Base-by-base conservation (phyloP, 92 coral and sea anemone species). In the Actinostola sp. region DNA sequence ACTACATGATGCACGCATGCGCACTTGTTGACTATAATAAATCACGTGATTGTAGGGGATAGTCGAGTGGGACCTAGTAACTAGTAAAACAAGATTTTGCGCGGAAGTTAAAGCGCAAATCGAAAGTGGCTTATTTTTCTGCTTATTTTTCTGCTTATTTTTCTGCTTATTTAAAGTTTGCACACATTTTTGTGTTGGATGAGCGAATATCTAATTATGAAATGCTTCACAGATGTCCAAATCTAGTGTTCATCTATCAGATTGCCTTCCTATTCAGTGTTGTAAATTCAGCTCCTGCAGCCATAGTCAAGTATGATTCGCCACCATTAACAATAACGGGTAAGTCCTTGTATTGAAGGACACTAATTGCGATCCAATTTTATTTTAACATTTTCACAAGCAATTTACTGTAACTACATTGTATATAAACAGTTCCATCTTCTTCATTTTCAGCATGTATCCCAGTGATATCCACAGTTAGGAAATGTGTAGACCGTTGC, bases 21-120 rank as follows among this genome's bases (percentile, higher is more conserved):
- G 70, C 67, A 38, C 31, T 57, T 57, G 38, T 30, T 27, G 39
- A 27, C 21, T 29, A 19, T 42, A 39, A 12, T 2, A 45, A 43
- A 30, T 44, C 79, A 73, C 79, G 53, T 57, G 79, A 73, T 59
- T 67, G n/a, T 44, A 23, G 17, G 38, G 32, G 8, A 53, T 7
- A 20, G 43, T 17, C 39, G 75, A 29, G 63, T 44, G 63, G 58
- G 63, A 31, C 28, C 45, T 50, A 24, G 60, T 13, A 8, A 16
- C 34, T 2, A 42, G 11, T 23, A 44, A 21, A 8, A 3, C 23
- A 3, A 7, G 17, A 0, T 55, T 26, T 26, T 0, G 31, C 24
- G 31, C 13, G 59, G 59, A 36, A 36, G 42, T 36, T 36, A 11
- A 36, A 4, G 42, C 42, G 11, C 6, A 36, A 36, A n/a, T n/a